These are phyloP conservation scores for Tenodera sinensis DNA, from an alignment of 2,888 invertebrate genomes.

Conservation along the genomic window DNA sequence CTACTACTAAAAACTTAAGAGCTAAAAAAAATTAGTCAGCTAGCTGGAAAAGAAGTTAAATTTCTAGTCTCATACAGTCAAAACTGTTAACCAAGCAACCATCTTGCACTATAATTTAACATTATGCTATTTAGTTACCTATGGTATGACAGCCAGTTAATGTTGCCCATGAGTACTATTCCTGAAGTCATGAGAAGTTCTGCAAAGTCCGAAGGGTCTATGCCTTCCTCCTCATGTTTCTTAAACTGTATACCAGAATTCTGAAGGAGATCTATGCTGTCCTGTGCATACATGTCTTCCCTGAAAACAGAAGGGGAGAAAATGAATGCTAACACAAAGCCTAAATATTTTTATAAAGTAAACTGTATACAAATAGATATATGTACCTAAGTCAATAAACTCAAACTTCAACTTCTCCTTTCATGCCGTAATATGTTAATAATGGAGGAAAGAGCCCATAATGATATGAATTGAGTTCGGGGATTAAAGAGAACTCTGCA, in stretches of 20 bases:
- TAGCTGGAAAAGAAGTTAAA: too few species aligned
- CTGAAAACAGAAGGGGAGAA: conserved; percentile 51
- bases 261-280: conserved; percentile 95
- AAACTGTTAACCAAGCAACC: neutral
- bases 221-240: conserved; percentile 97
- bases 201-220: conserved; percentile 95
- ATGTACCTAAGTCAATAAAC: too few species aligned
- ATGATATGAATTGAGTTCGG: too few species aligned
- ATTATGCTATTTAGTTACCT: conserved; percentile 47
- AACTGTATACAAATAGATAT: too few species aligned
- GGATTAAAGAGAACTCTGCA: too few species aligned
- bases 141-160: conserved; percentile 98
- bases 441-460: too few species aligned
- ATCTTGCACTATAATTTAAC: neutral
- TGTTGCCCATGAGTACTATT: conserved; percentile 90
- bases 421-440: too few species aligned
- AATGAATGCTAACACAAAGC: neutral
- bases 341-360: neutral
- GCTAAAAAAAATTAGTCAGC: too few species aligned
- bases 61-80: neutral
- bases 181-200: conserved; percentile 97
- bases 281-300: conserved; percentile 99
- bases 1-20: too few species aligned
- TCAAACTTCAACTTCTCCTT: too few species aligned
- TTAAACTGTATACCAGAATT: conserved; percentile 97